phyloP scores from a whole-genome alignment of 2,888 invertebrate genomes.

The Drosophila fungiperda region DNA sequence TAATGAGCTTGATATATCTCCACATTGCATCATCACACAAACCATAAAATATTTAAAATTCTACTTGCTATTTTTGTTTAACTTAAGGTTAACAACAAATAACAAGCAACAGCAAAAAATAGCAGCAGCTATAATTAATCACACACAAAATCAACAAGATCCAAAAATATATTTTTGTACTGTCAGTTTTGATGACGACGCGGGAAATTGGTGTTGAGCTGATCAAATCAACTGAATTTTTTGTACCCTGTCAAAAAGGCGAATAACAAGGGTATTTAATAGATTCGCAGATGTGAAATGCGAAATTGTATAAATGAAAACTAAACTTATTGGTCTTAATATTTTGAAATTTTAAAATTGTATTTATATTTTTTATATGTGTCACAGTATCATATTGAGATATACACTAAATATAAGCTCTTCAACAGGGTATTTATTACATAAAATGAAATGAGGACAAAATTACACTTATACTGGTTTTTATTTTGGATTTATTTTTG shows the following conservation, averaged over 20 bases:
- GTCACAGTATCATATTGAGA: neutral
- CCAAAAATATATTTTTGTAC: conserved; percentile 48
- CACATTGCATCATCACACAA: conserved; percentile 69
- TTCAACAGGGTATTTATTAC: neutral
- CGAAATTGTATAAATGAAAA: neutral
- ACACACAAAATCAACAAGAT: conserved; percentile 64
- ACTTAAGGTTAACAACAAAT: conserved; percentile 76
- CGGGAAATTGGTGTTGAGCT: conserved; percentile 31
- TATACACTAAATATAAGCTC: neutral
- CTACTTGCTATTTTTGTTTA: conserved; percentile 75
- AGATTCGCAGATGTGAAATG: neutral
- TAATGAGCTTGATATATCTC: conserved; percentile 66
- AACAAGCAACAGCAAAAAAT: conserved; percentile 31
- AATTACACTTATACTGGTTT: neutral
- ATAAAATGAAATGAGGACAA: neutral
- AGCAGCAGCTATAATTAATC: conserved; percentile 54
- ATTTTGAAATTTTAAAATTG: neutral
- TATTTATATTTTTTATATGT: neutral
- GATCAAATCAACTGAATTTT: conserved; percentile 23
- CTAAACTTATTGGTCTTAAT: neutral
- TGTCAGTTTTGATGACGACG: conserved; percentile 54
- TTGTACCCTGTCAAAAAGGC: conserved; percentile 17
- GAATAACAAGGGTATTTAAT: neutral
- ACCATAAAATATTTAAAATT: conserved; percentile 70
- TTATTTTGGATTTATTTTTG: neutral